Conservation (phyloP, 2,797 vertebrate species). For the Danio jaintianensis region DNA sequence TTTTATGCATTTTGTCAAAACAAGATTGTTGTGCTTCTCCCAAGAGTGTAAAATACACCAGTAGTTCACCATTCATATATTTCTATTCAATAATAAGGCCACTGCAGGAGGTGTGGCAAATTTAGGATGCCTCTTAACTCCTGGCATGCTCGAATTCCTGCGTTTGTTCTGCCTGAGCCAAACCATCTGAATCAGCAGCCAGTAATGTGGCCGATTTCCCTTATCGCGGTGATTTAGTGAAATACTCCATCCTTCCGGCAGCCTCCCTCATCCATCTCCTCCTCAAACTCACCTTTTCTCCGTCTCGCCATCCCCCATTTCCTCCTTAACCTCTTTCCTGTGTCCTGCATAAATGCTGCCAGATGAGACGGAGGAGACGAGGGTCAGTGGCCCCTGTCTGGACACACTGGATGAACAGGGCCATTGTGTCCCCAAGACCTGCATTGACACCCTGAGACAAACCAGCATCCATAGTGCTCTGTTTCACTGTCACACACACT, state of each 20-base stretch:
- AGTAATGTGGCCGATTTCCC: slow-evolving; percentile 10
- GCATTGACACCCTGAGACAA: slow-evolving; percentile 54
- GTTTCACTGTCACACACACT: slow-evolving; percentile 25
- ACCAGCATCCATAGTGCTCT: slow-evolving; percentile 48
- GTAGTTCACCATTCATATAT: slow-evolving; percentile 4
- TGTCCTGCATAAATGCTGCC: slow-evolving; percentile 84
- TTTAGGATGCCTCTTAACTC: slow-evolving; percentile 13
- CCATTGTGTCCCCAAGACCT: slow-evolving; percentile 53
- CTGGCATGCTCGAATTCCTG: slow-evolving; percentile 19
- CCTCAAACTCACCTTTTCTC: slow-evolving; percentile 46
- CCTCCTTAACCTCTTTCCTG: slow-evolving; percentile 63
- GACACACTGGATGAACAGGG: slow-evolving; percentile 59
- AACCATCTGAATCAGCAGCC: background rate
- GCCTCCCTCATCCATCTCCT: slow-evolving; percentile 30
- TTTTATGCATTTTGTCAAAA: slow-evolving; percentile 23
- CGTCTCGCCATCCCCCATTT: slow-evolving; percentile 56
- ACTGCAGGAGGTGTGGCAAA: background rate
- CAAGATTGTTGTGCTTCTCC: background rate
- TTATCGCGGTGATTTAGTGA: slow-evolving; percentile 9
- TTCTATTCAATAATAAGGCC: background rate
- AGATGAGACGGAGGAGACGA: slow-evolving; percentile 75
- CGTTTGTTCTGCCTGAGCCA: background rate
- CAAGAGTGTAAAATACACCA: background rate
- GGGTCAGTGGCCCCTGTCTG: slow-evolving; percentile 54
- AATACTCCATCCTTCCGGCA: slow-evolving; percentile 22